Evolutionary conservation across 2,888 invertebrate genomes (phyloP).

Genomic region (Crematogaster levior): DNA sequence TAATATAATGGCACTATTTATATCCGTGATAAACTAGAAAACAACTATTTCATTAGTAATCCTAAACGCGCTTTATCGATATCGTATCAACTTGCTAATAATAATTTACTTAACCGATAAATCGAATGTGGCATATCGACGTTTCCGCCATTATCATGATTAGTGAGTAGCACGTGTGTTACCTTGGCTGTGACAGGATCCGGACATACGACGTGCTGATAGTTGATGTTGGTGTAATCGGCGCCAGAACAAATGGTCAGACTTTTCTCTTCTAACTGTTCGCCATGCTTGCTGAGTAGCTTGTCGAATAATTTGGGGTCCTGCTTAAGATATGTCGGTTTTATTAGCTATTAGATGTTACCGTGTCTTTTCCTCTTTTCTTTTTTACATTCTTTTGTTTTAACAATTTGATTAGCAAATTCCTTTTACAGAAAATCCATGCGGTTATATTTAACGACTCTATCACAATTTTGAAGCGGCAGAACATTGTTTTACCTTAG

Average conservation of each 20-base stretch:
- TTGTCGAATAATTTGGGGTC: slow-evolving; percentile 93
- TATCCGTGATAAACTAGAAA: neutral
- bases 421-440: neutral
- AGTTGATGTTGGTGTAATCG: slow-evolving; percentile 99
- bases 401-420: neutral
- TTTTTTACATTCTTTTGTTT: neutral
- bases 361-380: neutral
- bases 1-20: neutral
- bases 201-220: slow-evolving; percentile 98
- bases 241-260: slow-evolving; percentile 99
- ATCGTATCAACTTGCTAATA: slow-evolving; percentile 4
- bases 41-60: neutral
- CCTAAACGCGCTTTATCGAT: neutral
- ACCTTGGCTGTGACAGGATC: slow-evolving; percentile 98
- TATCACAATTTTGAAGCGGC: neutral
- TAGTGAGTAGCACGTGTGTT: slow-evolving; percentile 70
- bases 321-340: slow-evolving; percentile 84
- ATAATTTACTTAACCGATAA: slow-evolving; percentile 35
- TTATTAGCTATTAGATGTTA: neutral
- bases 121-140: slow-evolving; percentile 2
- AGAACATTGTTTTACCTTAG: slow-evolving; percentile 89
- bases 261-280: slow-evolving; percentile 95
- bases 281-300: slow-evolving; percentile 92
- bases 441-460: neutral
- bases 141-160: slow-evolving; percentile 36